These are phyloP conservation scores for Balaenoptera acutorostrata DNA, from an alignment of 2,113 vertebrate species.

Conservation along the genomic window DNA sequence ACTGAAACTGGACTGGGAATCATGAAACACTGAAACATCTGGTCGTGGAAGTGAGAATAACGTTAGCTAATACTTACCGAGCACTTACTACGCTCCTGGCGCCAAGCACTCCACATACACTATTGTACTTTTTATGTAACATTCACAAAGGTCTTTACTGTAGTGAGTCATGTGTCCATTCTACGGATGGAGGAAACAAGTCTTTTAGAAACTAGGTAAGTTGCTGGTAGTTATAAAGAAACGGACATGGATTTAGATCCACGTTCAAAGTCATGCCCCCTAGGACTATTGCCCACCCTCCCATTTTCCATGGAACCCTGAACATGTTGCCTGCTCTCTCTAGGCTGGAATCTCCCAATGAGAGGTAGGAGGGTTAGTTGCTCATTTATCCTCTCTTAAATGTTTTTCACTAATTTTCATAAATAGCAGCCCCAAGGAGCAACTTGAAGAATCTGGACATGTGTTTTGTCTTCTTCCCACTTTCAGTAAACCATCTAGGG, in stretches of 20 bases:
- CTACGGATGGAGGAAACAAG: not conserved
- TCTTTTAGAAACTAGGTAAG: not conserved
- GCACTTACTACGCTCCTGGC: not conserved
- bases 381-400: constrained; percentile 19
- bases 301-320: too few relatives aligned
- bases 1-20: not conserved
- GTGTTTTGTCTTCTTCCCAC: not conserved
- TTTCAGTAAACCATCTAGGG: not conserved
- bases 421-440: not conserved
- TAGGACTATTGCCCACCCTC: too few relatives aligned
- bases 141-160: not conserved
- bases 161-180: not conserved
- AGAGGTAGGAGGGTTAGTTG: not conserved
- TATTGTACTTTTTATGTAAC: not conserved
- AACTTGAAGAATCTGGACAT: not conserved
- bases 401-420: not conserved
- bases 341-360: not conserved
- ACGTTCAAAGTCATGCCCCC: not conserved
- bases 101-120: not conserved
- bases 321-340: accelerated
- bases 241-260: not conserved
- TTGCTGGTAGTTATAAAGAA: not conserved
- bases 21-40: not conserved
- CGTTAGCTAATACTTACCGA: not conserved
- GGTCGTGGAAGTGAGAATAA: not conserved